A percentile compares a stretch with the other conserved stretches of the same genome.
phyloP scores from a whole-genome alignment of 2,888 invertebrate genomes.

The Spisula solida region DNA sequence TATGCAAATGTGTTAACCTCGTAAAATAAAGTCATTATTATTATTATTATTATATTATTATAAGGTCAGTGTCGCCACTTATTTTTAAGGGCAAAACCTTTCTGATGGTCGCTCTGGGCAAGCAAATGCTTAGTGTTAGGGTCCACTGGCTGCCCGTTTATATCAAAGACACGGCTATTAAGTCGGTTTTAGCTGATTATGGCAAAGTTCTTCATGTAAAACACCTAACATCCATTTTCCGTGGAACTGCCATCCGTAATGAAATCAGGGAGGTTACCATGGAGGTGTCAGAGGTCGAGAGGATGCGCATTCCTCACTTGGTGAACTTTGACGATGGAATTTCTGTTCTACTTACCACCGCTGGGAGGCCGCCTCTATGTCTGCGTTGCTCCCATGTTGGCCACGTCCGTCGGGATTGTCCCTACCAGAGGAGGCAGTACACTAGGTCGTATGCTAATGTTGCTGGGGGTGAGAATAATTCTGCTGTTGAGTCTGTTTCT shows the following conservation, averaged over 20 bases:
- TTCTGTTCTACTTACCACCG: background rate
- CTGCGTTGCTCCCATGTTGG: constrained; percentile 2
- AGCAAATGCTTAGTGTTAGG: background rate
- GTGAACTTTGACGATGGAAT: background rate
- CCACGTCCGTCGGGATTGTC: background rate
- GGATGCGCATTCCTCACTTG: background rate
- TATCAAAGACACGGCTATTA: background rate
- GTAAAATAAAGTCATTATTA: too few relatives aligned
- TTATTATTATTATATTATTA: too few relatives aligned
- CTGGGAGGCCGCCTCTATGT: constrained; percentile 13
- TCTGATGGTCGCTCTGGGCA: background rate
- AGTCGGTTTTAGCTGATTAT: background rate
- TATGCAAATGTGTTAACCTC: too few relatives aligned
- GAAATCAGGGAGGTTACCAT: background rate
- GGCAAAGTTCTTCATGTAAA: background rate
- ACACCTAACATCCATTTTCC: background rate
- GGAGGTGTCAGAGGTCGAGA: constrained; percentile 2
- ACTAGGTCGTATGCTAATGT: background rate
- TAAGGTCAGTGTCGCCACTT: background rate
- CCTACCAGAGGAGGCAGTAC: background rate
- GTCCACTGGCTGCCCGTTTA: constrained; percentile 1
- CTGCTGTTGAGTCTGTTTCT: too few relatives aligned
- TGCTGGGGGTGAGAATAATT: background rate
- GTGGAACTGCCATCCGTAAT: background rate
- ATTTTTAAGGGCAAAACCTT: background rate